Evolutionary conservation across 2,113 vertebrate genomes (phyloP), one percentile per base, ranked within the genome.

Genomic region (Rousettus leschenaultii): DNA sequence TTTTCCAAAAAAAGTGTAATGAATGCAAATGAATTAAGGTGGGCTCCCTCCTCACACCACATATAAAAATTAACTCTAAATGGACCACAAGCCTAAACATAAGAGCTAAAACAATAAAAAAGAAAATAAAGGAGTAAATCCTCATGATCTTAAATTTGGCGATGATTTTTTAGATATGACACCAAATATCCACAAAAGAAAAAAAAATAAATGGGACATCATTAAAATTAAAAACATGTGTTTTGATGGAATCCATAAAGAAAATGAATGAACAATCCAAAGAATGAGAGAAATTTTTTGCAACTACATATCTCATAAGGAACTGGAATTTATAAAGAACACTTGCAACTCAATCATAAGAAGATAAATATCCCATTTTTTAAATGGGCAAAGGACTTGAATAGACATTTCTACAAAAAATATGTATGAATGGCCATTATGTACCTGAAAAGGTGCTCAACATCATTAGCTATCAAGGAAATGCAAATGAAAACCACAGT

Each of bases 41-140:
- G 59, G 59, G 43, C 40, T 24, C 61, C 61, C 30, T 38, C 22
- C 22, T 86, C 24, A 57, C 14, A 38, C 51, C 48, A 51, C 14
- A 51, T n/a, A 61, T n/a, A 93, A 61, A 78, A 93, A 86, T 79
- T 48, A 61, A 70, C 43, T 87, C 63, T 79, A 71, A 87, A 87
- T 71, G 63, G 51, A 71, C 35, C n/a, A 38, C 18, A 79, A 63
- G 26, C n/a, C 19, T 77, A 77, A 75, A 86, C 35, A 35, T 85
- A 45, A 86, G 30, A 57, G 22, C 80, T 92, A 65, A 85, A 57
- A 86, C 45, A 55, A 33, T 55, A 19, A 40, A 84, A 16, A 63
- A 92, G n/a, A 77, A 90, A 78, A 74, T 26, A 85, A 35, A 86
- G 12, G 12, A 28, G 38, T 86, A 86, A 93, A 68, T n/a, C 18